Base-by-base conservation (phyloP, 2,888 invertebrate genomes). In the Cepaea hortensis region DNA sequence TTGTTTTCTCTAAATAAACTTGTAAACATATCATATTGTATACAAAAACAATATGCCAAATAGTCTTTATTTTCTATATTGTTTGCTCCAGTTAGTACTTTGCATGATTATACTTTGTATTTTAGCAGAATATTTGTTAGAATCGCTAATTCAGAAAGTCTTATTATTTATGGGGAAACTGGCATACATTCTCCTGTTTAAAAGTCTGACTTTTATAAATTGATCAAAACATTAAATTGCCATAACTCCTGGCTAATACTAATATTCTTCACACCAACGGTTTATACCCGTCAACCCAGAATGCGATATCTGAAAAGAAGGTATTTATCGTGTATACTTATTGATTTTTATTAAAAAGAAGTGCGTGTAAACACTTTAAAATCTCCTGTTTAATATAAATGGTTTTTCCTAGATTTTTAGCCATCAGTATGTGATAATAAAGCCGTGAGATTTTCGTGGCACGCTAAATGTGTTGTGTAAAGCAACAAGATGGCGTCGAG, bases 401-500 rank as follows among this genome's bases (percentile, higher is more conserved):
- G 20, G 55, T 3, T 61, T 55, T 61, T 23, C 3, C 20, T 7
- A n/a, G 18, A n/a, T 55, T 77, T n/a, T 61, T 23, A 61, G 1
- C n/a, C 3, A 23, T n/a, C n/a, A 11, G 55, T 15, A 76, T 2
- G 20, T 48, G 20, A 76, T 15, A 50, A 76, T 76, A 9, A 50
- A 48, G 20, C 35, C 48, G 80, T 20, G 3, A 35, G 61, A n/a
- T 15, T 61, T 65, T 35, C 61, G 61, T 35, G 3, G 35, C 23
- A 15, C 35, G 46, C n/a, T 20, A 15, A 72, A 23, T 46, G 35
- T 83, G 83, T 84, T 79, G 70, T 83, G 75, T 55, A 72, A 15
- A 68, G 68, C 80, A 81, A 85, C 80, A 88, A 88, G 84, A 89
- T 89, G 89, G 89, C 88, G 89, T 89, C 88, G 89, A 89, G 89